phyloP scores from a whole-genome alignment of 2,113 vertebrate genomes.

The Brachyistius frenatus region DNA sequence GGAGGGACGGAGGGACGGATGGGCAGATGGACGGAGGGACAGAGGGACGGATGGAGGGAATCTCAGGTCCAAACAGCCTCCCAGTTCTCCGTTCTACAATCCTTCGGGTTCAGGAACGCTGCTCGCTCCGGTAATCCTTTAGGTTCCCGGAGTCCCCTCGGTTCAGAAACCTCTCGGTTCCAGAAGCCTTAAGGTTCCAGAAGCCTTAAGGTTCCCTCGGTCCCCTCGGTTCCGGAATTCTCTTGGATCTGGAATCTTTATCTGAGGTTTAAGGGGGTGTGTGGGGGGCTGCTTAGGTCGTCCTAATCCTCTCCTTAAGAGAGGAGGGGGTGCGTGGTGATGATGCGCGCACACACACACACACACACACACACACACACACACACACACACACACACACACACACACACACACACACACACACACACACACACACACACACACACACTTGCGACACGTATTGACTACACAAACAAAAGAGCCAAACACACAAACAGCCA shows the following conservation, averaged over 20 bases:
- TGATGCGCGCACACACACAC: constrained; percentile 2
- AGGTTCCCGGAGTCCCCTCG: too few relatives aligned
- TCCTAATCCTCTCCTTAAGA: neutral
- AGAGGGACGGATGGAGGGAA: neutral
- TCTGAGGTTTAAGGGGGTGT: too few relatives aligned
- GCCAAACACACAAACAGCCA: constrained; percentile 20
- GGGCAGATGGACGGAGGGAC: neutral
- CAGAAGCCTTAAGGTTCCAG: too few relatives aligned
- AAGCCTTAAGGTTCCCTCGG: neutral
- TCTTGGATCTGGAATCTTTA: neutral
- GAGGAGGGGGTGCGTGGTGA: neutral
- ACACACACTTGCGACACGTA: constrained; percentile 5
- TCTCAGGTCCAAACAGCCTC: neutral
- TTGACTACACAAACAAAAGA: constrained; percentile 1
- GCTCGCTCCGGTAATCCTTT: too few relatives aligned
- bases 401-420: constrained; percentile 12
- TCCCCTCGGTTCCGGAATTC: neutral
- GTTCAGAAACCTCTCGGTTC: too few relatives aligned
- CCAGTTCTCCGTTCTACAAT: neutral
- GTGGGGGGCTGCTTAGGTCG: too few relatives aligned
- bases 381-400: constrained; percentile 8
- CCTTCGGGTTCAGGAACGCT: neutral
- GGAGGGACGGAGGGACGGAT: neutral
- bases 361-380: neutral
- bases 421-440: constrained; percentile 21